phyloP scores from a whole-genome alignment of 2,797 vertebrate genomes.

The Coranthus polyacanthus region DNA sequence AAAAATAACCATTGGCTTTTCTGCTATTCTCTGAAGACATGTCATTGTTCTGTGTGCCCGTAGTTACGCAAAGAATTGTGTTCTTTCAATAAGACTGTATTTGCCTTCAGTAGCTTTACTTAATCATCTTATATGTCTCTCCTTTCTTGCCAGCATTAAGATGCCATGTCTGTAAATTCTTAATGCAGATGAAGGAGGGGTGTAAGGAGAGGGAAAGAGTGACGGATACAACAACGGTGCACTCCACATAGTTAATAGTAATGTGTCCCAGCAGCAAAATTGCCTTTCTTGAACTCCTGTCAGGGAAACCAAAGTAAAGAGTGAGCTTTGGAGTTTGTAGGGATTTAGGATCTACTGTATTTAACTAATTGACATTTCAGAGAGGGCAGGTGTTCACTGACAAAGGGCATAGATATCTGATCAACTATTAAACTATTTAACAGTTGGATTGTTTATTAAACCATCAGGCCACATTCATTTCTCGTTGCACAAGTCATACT shows the following conservation, averaged over 20 bases:
- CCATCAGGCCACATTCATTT: background rate
- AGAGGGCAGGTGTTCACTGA: background rate
- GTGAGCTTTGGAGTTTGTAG: conserved; percentile 15
- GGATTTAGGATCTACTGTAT: conserved; percentile 18
- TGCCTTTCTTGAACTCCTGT: conserved; percentile 30
- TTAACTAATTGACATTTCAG: conserved; percentile 41
- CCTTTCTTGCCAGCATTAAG: conserved; percentile 13
- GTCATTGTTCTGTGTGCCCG: conserved; percentile 1
- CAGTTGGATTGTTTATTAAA: conserved; percentile 14
- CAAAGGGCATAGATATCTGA: conserved; percentile 24
- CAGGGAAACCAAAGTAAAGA: conserved; percentile 32
- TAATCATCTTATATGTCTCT: conserved; percentile 11
- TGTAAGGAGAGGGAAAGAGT: conserved; percentile 14
- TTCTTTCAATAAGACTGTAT: conserved; percentile 3
- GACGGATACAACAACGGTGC: conserved; percentile 30
- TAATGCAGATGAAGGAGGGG: conserved; percentile 27
- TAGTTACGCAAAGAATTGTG: conserved; percentile 5
- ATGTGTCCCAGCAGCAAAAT: conserved; percentile 32
- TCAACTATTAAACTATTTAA: conserved; percentile 18
- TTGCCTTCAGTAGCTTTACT: conserved; percentile 1
- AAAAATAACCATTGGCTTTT: conserved; percentile 20
- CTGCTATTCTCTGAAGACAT: conserved; percentile 17
- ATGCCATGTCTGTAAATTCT: conserved; percentile 25
- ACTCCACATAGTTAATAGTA: conserved; percentile 24
- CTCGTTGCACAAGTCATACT: background rate